Conservation (phyloP, 37 sponge, comb jelly and placozoan genomes). For the Theonella swinhoei region DNA sequence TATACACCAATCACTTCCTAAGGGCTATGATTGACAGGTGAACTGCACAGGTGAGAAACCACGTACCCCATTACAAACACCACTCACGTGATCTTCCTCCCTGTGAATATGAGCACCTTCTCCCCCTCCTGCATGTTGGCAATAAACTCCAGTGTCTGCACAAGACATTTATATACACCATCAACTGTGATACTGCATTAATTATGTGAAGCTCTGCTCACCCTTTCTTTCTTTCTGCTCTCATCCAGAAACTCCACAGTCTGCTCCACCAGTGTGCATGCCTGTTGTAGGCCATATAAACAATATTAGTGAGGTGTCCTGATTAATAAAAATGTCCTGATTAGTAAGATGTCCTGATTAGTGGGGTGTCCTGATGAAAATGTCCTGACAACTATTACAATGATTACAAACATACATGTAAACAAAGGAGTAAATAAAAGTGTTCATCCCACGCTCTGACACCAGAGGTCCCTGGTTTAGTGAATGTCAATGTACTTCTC, state of each 20-base stretch:
- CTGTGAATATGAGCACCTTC: slow-evolving; percentile 79
- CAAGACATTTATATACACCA: not conserved
- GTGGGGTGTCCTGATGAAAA: no score
- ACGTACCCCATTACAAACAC: not conserved
- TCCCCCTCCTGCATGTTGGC: slow-evolving; percentile 55
- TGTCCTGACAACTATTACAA: slow-evolving; percentile 11
- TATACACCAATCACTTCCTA: no score
- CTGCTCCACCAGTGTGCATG: slow-evolving; percentile 88
- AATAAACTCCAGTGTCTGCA: slow-evolving; percentile 74
- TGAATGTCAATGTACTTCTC: no score
- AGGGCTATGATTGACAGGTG: not conserved
- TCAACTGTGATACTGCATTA: no score
- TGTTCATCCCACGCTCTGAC: no score
- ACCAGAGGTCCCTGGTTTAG: no score
- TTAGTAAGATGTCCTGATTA: no score
- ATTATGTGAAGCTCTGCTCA: no score
- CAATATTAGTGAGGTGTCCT: no score
- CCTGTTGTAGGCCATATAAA: slow-evolving; percentile 70
- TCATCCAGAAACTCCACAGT: slow-evolving; percentile 80
- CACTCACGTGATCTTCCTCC: slow-evolving; percentile 81
- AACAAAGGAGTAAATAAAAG: no score
- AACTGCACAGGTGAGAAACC: not conserved
- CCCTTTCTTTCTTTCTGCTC: slow-evolving; percentile 76
- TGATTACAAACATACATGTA: not conserved
- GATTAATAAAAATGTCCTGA: no score